Evolutionary conservation across 1,140 invertebrate species (phyloP), one percentile per base, ranked within the genome.

Genomic region (Chymomyza costata): DNA sequence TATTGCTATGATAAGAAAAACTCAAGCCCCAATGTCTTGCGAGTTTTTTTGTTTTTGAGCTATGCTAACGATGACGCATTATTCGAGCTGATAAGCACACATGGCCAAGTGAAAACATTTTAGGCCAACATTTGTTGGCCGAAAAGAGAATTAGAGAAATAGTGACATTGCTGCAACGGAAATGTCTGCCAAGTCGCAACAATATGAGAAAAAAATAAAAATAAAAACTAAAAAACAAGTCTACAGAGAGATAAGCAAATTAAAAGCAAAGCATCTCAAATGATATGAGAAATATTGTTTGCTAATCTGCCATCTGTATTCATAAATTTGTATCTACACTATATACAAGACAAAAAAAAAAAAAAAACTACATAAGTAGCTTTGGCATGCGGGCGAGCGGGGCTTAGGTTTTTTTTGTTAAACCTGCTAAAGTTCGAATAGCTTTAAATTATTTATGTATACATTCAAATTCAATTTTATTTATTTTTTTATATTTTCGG

Each of bases 1-100:
- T 47, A 31, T 25, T 8, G 21, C 8, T 25, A 25, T 48, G 57
- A 55, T 60, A 60, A n/a, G n/a, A n/a, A n/a, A 60, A 47, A 38
- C 40, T 25, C 34, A 45, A 58, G 25, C 21, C 21, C 21, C 21
- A 25, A 5, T 5, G 21, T 5, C 21, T n/a, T n/a, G n/a, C n/a
- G n/a, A n/a, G n/a, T n/a, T n/a, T 54, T 54, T 19, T 25, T 8
- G 21, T 21, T n/a, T 30, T 17, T 46, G n/a, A n/a, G n/a, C n/a
- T n/a, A n/a, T n/a, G n/a, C n/a, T n/a, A n/a, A n/a, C n/a, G 50
- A 31, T 60, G 57, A 60, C 57, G 57, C 57, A 60, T 60, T 60
- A 44, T 44, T 44, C 39, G 43, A 44, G 21, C 39, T 56, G 57
- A 60, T 60, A 60, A 60, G 52, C 39, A 28, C n/a, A n/a, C n/a